A percentile compares a stretch with the other conserved stretches of the same genome.
Conservation (phyloP, 2,113 vertebrate species). For the Oncorhynchus keta region DNA sequence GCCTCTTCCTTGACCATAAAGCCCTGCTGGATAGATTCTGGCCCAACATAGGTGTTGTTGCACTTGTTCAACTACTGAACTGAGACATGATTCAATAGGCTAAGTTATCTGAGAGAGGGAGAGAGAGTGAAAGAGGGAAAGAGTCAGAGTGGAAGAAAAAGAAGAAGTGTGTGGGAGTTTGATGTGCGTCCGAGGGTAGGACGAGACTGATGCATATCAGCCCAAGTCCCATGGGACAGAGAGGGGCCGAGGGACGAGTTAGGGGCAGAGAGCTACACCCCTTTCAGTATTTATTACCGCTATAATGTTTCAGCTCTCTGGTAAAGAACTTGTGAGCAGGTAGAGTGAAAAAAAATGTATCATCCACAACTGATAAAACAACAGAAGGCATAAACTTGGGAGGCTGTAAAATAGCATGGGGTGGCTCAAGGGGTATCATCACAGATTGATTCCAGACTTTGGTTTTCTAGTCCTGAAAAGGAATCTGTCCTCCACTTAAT, state of each 20-base stretch:
- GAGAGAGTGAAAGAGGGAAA: not conserved
- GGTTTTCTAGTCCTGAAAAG: conserved; percentile 27
- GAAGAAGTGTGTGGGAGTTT: not conserved
- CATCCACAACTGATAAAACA: conserved; percentile 60
- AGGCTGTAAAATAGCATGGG: conserved; percentile 63
- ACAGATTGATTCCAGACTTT: conserved; percentile 75
- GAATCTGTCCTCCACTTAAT: conserved; percentile 34
- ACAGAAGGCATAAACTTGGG: conserved; percentile 54
- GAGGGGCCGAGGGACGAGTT: not conserved
- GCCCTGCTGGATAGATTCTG: conserved; percentile 24
- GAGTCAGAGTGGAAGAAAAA: not conserved
- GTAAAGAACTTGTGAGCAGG: conserved; percentile 72
- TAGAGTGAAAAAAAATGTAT: conserved; percentile 52
- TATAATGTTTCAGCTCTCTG: conserved; percentile 66
- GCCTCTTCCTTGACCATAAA: not conserved
- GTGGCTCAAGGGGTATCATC: conserved; percentile 36
- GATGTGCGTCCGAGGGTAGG: not conserved
- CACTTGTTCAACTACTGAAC: conserved; percentile 24
- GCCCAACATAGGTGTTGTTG: conserved; percentile 24
- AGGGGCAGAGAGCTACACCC: conserved; percentile 22
- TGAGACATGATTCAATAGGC: conserved; percentile 21
- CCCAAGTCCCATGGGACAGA: not conserved
- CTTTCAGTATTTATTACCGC: conserved; percentile 66
- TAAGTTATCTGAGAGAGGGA: conserved; percentile 10
- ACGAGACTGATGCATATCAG: not conserved